Evolutionary conservation across 1,140 invertebrate genomes (phyloP), one percentile per base, ranked within the genome.

Genomic region (Lordiphosa clarofinis): DNA sequence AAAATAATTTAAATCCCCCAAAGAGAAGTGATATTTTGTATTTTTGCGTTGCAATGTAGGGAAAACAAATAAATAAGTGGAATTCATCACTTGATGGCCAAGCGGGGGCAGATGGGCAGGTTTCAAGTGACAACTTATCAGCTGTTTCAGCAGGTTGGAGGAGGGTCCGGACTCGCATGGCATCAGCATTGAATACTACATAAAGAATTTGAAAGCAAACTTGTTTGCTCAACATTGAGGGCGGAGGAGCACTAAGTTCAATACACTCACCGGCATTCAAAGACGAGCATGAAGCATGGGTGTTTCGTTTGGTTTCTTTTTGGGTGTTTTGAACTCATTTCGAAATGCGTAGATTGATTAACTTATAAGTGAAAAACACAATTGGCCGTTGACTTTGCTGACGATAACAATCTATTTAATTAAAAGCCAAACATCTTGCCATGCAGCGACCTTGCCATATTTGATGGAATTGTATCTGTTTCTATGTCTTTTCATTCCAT

Each of bases 201-300:
- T 47, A 5, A 81, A 81, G 66, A 81, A 81, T 76, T 69, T 84
- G 59, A 69, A 84, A 82, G 60, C 67, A 82, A 82, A 82, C 76
- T 72, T 82, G 76, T 75, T 82, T 81, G 72, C 57, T 24, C 65
- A 70, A 70, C 52, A 79, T 66, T 48, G 33, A 11, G 42, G 56
- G 50, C 42, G 49, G 35, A 46, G 13, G 40, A 47, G 60, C 40
- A 44, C 50, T 43, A 62, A 68, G 78, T 82, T 82, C 78, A 82
- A 82, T 82, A 82, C 64, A 73, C 78, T 64, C 76, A 49, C 12
- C 73, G 58, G 62, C 73, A 56, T 57, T 66, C 66, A 63, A 36
- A 42, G 42, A 68, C 48, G 48, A 58, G 43, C 48, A 19, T 19
- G 19, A 4, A 58, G 43, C 48, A 43, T 60, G 44, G 42, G 40